Evolutionary conservation across 2,888 invertebrate genomes (phyloP), one percentile per base, ranked within the genome.

Genomic region (Drosophila histrio): DNA sequence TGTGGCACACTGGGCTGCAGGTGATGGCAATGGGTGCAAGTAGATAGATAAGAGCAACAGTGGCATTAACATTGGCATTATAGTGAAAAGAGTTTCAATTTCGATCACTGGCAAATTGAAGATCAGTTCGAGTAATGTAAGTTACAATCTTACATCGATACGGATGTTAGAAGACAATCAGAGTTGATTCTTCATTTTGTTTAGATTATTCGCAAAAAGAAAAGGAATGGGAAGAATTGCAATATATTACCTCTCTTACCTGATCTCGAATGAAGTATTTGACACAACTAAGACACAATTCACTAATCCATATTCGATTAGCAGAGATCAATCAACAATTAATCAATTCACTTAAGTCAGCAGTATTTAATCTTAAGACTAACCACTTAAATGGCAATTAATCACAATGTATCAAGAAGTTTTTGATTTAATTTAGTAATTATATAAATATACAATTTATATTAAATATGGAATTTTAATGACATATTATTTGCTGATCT

Each of bases 1-100:
- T 43, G 1, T 8, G 26, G 58, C 77, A 71, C 77, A 71, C 60
- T 76, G 73, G 72, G 61, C 43, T 52, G 36, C 54, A 34, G 36
- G 15, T 64, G 50, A 22, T 43, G 56, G 21, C 38, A 47, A 53
- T 32, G 17, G 24, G 6, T 49, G 24, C 30, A 46, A 38, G 38
- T 1, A 9, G 11, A 5, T n/a, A 24, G 26, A 15, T 8, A 36
- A 24, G 3, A 21, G 28, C 19, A 15, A 13, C 32, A 26, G 38
- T 39, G 57, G 30, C 15, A 41, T 22, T 0, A 19, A 9, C 11
- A 9, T n/a, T n/a, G n/a, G 38, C 19, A 11, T 1, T 4, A 28
- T 7, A 26, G 0, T 15, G 7, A 15, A 13, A 11, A 17, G 11
- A 44, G 15, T 26, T 44, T 19, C 6, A 44, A 11, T 26, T 44